Evolutionary conservation across 2,888 invertebrate genomes (phyloP), one percentile per base, ranked within the genome.

Genomic region (Deilephila porcellus): DNA sequence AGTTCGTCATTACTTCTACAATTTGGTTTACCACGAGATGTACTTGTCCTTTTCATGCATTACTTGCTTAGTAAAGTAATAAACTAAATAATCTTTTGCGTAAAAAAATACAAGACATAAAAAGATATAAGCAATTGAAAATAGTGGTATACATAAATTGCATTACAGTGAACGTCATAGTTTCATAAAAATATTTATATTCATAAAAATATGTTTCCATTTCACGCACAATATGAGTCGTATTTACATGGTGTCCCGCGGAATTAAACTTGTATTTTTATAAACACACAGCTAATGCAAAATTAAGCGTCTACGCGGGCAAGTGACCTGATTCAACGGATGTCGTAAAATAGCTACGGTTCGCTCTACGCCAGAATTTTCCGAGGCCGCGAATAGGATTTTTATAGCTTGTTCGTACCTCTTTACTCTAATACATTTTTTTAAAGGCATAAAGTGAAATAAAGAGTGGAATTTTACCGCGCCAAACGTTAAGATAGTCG

Each of bases 301-400:
- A 73, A 62, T 73, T 71, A 20, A 73, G n/a, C 60, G 60, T 70
- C 60, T 56, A 71, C 53, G 63, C 52, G 29, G 32, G 37, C 62
- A 73, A 70, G 71, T 59, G 71, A 71, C 53, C 52, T 73, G 62
- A 73, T 60, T 62, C 60, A 70, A 62, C 34, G 52, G 63, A 77
- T 77, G 78, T 85, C 83, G 82, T 86, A 85, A 86, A 85, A 82
- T 79, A 82, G 76, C 75, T 73, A 75, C 75, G 62, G 76, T 77
- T 75, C 77, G 74, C 74, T 77, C 78, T 74, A 73, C 74, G 73
- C 74, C 78, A 76, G 81, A 83, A 82, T 83, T 82, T 83, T 76
- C 78, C 79, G 62, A 81, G 79, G 76, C 76, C 78, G 78, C 79
- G 77, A 85, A 84, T 81, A 76, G 77, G 76, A 79, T 76, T 86